Evolutionary conservation across 2,888 invertebrate genomes (phyloP).

Genomic region (Agapetus fuscipes): DNA sequence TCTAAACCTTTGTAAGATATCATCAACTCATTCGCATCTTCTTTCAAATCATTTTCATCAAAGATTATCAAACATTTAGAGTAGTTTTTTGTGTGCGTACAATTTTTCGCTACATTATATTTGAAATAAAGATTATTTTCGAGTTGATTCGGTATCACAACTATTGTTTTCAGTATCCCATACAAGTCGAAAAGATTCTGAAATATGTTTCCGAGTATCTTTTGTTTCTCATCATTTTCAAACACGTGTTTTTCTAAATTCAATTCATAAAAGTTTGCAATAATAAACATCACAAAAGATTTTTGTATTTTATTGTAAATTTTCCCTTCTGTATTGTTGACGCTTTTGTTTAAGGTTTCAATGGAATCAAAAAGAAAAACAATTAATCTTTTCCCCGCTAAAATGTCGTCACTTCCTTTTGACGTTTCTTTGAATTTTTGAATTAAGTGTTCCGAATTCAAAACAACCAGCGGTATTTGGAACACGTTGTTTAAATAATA

Average conservation of each 20-base stretch:
- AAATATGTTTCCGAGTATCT: neutral
- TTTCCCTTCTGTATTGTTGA: neutral
- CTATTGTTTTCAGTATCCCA: conserved; percentile 3
- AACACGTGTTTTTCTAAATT: no score
- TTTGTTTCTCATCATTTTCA: no score
- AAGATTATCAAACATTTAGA: conserved; percentile 1
- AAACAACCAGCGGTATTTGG: no score
- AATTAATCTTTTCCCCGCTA: no score
- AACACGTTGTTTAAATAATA: no score
- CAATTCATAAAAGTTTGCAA: no score
- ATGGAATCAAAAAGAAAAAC: neutral
- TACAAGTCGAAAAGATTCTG: conserved; percentile 1
- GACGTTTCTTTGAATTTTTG: no score
- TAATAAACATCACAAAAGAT: neutral
- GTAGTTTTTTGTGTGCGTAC: conserved; percentile 1
- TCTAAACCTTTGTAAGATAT: conserved; percentile 24
- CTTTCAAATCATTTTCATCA: conserved; percentile 1
- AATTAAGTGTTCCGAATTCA: no score
- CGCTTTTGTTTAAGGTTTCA: neutral
- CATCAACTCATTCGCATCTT: neutral
- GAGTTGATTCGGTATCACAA: conserved; percentile 5
- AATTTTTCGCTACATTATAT: conserved; percentile 6
- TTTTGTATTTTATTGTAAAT: neutral
- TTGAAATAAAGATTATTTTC: conserved; percentile 1
- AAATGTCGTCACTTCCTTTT: no score